These are phyloP conservation scores for Zaprionus obscuricornis DNA, from an alignment of 2,888 invertebrate genomes.

Conservation along the genomic window DNA sequence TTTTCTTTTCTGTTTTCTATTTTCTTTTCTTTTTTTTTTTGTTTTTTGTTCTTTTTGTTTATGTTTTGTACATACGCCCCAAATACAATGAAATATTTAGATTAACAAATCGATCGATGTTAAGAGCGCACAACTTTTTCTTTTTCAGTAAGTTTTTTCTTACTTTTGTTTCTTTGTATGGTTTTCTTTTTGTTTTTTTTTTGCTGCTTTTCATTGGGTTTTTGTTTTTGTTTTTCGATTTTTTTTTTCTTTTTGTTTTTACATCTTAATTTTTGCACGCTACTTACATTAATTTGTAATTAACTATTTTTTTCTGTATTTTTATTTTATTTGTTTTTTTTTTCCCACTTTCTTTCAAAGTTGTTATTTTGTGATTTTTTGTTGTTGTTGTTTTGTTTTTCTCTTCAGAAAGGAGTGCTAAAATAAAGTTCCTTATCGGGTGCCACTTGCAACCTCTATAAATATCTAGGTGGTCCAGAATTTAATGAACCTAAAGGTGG, in stretches of 20 bases:
- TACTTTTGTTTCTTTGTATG: background rate
- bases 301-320: conserved; percentile 4
- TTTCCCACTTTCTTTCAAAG: conserved; percentile 52
- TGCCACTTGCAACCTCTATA: conserved; percentile 84
- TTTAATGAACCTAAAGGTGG: conserved; percentile 82
- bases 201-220: background rate
- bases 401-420: conserved; percentile 83
- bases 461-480: conserved; percentile 83
- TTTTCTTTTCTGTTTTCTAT: too few relatives aligned
- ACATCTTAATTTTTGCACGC: conserved; percentile 17
- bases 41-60: too few relatives aligned
- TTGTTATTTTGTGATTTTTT: conserved; percentile 40
- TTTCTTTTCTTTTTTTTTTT: too few relatives aligned
- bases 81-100: conserved; percentile 17
- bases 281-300: conserved; percentile 44
- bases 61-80: conserved; percentile 32
- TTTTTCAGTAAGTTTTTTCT: conserved; percentile 7
- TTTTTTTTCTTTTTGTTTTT: conserved; percentile 8
- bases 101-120: conserved; percentile 11
- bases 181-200: background rate
- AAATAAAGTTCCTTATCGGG: conserved; percentile 83
- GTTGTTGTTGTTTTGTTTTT: conserved; percentile 51
- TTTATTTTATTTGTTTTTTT: conserved; percentile 23
- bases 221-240: conserved; percentile 4
- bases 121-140: conserved; percentile 20